Evolutionary conservation across 2,113 vertebrate species (phyloP).

Genomic region (Dicerorhinus sumatrensis): DNA sequence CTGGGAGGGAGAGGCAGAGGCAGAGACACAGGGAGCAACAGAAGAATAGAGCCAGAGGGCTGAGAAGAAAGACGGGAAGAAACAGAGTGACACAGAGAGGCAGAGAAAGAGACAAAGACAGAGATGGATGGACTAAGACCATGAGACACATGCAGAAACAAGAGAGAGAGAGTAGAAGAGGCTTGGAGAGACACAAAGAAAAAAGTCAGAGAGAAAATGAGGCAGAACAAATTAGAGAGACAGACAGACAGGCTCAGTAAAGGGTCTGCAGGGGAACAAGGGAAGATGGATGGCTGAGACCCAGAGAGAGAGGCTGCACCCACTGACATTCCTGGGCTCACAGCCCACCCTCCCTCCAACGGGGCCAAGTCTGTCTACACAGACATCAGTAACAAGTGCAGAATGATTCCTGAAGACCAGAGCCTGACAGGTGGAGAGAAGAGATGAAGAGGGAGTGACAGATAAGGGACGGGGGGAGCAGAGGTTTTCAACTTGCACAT

Average conservation of each 20-base stretch:
- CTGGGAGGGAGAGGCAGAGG: background rate
- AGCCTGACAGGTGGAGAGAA: background rate
- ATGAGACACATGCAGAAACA: background rate
- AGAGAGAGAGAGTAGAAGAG: background rate
- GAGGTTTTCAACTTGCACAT: background rate
- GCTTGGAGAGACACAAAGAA: background rate
- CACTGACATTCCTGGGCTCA: background rate
- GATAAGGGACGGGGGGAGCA: background rate
- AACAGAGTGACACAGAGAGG: background rate
- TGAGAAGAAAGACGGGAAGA: background rate
- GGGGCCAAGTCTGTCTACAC: background rate
- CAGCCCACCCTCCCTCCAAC: no score
- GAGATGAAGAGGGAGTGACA: background rate
- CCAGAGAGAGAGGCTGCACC: background rate
- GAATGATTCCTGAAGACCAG: background rate
- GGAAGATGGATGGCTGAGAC: background rate
- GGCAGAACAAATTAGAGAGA: background rate
- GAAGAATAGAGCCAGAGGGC: background rate
- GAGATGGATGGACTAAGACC: background rate
- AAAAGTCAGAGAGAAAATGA: background rate
- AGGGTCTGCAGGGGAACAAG: background rate
- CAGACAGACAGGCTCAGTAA: background rate
- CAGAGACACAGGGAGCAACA: background rate
- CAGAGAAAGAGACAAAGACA: background rate
- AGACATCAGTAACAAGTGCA: background rate